phyloP scores from a whole-genome alignment of 2,113 vertebrate species.

The Myrmecophaga tridactyla region DNA sequence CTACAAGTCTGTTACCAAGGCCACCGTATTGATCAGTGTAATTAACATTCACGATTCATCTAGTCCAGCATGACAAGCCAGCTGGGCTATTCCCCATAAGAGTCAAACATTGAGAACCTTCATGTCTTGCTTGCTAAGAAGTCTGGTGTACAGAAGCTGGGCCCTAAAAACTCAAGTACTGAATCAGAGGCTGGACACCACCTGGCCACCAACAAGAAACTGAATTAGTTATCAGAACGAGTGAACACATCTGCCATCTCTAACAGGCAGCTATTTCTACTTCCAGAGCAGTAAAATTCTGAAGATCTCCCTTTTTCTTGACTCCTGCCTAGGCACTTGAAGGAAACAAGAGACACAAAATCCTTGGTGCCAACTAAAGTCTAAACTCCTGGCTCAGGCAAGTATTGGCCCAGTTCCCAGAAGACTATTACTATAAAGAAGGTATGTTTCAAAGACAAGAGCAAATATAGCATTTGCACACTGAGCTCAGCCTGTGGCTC shows the following conservation, averaged over 20 bases:
- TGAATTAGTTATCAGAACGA: slow-evolving; percentile 45
- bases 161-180: slow-evolving; percentile 8
- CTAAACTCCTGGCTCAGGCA: slow-evolving; percentile 9
- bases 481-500: neutral
- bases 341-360: slow-evolving; percentile 21
- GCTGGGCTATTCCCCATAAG: slow-evolving; percentile 22
- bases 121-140: neutral
- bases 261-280: slow-evolving; percentile 1
- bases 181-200: slow-evolving; percentile 15
- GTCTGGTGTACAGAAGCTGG: slow-evolving; percentile 5
- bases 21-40: slow-evolving; percentile 84
- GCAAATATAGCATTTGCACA: neutral
- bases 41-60: slow-evolving; percentile 82
- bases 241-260: neutral
- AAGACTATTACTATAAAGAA: neutral
- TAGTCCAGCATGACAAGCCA: slow-evolving; percentile 71
- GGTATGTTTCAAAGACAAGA: slow-evolving; percentile 51
- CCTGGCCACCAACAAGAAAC: slow-evolving; percentile 33
- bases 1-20: slow-evolving; percentile 85
- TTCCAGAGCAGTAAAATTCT: slow-evolving; percentile 30
- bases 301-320: neutral
- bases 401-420: slow-evolving; percentile 20
- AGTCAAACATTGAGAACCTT: slow-evolving; percentile 61
- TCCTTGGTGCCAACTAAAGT: slow-evolving; percentile 23
- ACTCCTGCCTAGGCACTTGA: slow-evolving; percentile 32